Base-by-base conservation (phyloP, 1,140 invertebrate species). In the Eriocheir sinensis region DNA sequence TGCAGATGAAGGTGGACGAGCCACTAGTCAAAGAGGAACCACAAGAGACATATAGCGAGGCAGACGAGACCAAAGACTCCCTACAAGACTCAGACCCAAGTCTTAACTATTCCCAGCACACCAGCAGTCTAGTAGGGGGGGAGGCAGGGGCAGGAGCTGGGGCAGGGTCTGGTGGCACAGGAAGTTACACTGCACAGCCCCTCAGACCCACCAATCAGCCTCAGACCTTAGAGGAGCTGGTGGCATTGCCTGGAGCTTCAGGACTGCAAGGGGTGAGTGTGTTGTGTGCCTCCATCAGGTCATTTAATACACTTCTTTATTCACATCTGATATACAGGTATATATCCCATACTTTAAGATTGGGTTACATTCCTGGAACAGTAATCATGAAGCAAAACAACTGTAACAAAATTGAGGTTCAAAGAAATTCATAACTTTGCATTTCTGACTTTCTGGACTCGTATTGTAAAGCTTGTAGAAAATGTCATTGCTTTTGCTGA, bases 201-300 rank as follows among this genome's bases (percentile, higher is more conserved):
- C 60, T 94, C 34, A 90, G 93, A 92, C 83, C 90, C 40, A 44
- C 94, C 90, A 90, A 85, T 21, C 93, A 92, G 80, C 95, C 95
- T 53, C 95, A 96, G 72, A 96, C 92, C 4, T 48, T 96, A 48
- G 95, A 96, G 89, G 95, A 96, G 17, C 92, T 96, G 30, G 95
- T 96, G 90, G 95, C 94, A 30, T 86, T 95, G 38, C 95, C 95
- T 41, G 93, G 92, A 40, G 93, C 95, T 38, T 96, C 95, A 72
- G 94, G 94, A 88, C 93, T 96, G 36, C 95, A 96, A 94, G 95
- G 94, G 91, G 95, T 96, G 83, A 94, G 95, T 94, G 21, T 1
- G 6, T 41, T 36, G 0, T 81, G 21, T 72, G 32, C 44, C 17
- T n/a, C 53, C 34, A 15, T 72, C 40, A 81, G n/a, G 34, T 41